Conservation (phyloP, 2,888 invertebrate species). For the Eupelmus urozonus region DNA sequence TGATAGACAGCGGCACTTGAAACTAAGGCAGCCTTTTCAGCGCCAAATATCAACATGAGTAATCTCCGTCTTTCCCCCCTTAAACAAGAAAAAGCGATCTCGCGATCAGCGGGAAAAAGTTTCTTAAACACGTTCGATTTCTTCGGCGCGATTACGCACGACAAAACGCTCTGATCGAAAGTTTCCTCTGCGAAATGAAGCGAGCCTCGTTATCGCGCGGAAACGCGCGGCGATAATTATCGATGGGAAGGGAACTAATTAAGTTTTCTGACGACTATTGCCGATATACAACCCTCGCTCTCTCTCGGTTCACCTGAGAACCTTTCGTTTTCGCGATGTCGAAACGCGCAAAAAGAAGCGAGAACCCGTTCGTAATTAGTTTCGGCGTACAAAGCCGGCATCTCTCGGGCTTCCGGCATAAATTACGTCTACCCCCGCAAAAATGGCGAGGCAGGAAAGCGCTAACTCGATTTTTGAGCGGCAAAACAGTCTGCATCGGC, state of each 20-base stretch:
- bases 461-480: too few species aligned
- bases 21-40: too few species aligned
- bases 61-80: not conserved
- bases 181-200: conserved; percentile 25
- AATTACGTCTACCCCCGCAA: too few species aligned
- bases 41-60: too few species aligned
- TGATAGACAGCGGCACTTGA: too few species aligned
- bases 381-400: not conserved
- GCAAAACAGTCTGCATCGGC: too few species aligned
- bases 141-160: not conserved
- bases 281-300: too few species aligned
- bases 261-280: conserved; percentile 53
- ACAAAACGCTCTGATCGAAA: conserved; percentile 25
- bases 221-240: conserved; percentile 52
- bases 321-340: not conserved
- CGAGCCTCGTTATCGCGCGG: conserved; percentile 43
- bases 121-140: conserved; percentile 8
- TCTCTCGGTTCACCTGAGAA: not conserved
- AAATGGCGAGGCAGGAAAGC: too few species aligned
- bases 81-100: too few species aligned
- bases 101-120: conserved; percentile 19
- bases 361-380: conserved; percentile 14
- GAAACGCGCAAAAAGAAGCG: too few species aligned
- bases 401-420: too few species aligned
- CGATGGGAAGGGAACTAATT: conserved; percentile 56